Percentiles rank a stretch among this genome's conserved stretches.
These are phyloP conservation scores for Mellivora capensis DNA, from an alignment of 2,113 vertebrate species.

Conservation along the genomic window DNA sequence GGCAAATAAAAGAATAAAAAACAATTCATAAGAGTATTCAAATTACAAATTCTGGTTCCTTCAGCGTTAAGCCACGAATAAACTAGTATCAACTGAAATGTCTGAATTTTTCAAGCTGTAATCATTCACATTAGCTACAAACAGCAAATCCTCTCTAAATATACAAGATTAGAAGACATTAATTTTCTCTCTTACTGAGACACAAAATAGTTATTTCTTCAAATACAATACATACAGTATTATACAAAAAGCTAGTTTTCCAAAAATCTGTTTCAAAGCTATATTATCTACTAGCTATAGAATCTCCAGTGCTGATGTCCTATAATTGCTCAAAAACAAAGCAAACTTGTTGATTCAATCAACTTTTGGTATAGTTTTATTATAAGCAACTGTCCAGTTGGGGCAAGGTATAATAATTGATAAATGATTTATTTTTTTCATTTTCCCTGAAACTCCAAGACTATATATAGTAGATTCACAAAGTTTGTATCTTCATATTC, in stretches of 20 bases:
- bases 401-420: neutral
- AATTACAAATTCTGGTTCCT: neutral
- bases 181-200: neutral
- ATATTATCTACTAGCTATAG: neutral
- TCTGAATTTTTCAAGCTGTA: neutral
- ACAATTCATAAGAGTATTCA: neutral
- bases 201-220: neutral
- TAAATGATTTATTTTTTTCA: neutral
- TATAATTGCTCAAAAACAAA: neutral
- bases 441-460: neutral
- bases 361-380: neutral
- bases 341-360: neutral
- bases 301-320: neutral
- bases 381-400: neutral
- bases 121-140: neutral
- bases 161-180: neutral
- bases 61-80: neutral
- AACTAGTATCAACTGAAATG: neutral
- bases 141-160: neutral
- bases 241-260: neutral
- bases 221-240: neutral
- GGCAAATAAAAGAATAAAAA: neutral
- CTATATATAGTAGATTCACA: neutral
- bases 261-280: neutral
- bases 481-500: neutral